Conservation (phyloP, 2,888 invertebrate genomes). For the Steinernema scapterisci region DNA sequence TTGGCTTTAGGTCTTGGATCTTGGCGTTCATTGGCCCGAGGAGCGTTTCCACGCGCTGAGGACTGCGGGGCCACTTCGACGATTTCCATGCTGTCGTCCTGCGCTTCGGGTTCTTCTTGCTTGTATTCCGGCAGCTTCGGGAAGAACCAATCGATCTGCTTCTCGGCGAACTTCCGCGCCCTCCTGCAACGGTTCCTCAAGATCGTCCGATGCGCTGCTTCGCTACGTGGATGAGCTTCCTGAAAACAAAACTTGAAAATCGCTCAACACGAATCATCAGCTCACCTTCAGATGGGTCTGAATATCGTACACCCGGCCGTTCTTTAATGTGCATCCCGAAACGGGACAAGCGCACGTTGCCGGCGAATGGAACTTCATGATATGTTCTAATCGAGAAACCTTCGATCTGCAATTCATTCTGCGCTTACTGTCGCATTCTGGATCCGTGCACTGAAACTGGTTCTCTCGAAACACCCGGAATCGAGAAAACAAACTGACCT, state of each 20-base stretch:
- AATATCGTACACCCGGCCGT: not conserved
- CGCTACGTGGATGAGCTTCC: not conserved
- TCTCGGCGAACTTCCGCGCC: not conserved
- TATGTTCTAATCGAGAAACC: not conserved
- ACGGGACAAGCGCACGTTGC: not conserved
- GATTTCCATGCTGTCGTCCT: not conserved
- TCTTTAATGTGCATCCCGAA: not conserved
- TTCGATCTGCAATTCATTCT: not conserved
- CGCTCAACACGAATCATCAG: not conserved
- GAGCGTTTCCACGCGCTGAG: no score
- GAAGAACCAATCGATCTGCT: slow-evolving; percentile 1
- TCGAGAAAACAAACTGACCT: not conserved
- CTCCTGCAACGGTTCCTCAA: not conserved
- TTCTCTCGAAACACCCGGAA: not conserved
- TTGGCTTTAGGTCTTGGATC: no score
- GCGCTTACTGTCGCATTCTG: not conserved
- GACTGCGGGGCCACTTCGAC: not conserved
- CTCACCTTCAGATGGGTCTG: not conserved
- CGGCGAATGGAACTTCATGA: slow-evolving; percentile 14
- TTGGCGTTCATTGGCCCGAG: no score
- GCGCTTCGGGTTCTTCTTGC: not conserved
- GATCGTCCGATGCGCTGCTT: not conserved
- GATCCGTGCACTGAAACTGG: slow-evolving; percentile 10
- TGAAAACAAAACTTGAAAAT: not conserved
- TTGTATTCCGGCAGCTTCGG: not conserved